A percentile compares a stretch with the other conserved stretches of the same genome.
Conservation (phyloP, 2,888 invertebrate genomes). For the Ephialtes manifestator region DNA sequence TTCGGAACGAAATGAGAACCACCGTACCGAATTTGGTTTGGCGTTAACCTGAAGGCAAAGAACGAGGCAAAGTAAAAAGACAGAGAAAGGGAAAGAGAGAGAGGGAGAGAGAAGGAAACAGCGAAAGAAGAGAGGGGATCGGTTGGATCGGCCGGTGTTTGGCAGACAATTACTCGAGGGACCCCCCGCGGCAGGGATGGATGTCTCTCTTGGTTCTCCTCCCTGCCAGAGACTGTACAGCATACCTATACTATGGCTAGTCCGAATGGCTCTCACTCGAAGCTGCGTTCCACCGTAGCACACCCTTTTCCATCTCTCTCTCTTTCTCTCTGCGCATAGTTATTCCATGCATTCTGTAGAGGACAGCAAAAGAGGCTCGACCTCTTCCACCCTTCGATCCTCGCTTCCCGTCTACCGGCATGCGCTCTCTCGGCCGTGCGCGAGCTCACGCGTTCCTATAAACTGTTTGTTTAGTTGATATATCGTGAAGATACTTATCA, state of each 20-base stretch:
- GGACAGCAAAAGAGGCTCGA: conserved; percentile 19
- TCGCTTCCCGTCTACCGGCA: conserved; percentile 41
- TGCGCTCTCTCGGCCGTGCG: conserved; percentile 56
- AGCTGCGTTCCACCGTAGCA: conserved; percentile 41
- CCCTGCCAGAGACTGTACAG: conserved; percentile 53
- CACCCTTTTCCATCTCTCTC: conserved; percentile 39
- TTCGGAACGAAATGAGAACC: conserved; percentile 75
- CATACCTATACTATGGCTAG: conserved; percentile 41
- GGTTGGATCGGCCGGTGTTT: conserved; percentile 81
- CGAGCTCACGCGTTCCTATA: conserved; percentile 74
- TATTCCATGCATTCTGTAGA: not conserved
- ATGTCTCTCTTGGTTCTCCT: conserved; percentile 82
- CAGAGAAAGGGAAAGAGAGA: conserved; percentile 66
- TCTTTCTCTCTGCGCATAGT: conserved; percentile 21
- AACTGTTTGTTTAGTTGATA: conserved; percentile 85
- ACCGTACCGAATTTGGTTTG: conserved; percentile 78
- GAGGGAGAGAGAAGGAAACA: conserved; percentile 18
- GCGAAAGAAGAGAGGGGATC: conserved; percentile 38
- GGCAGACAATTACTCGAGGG: conserved; percentile 84
- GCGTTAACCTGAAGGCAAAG: conserved; percentile 77
- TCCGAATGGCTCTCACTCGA: conserved; percentile 65
- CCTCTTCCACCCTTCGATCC: conserved; percentile 26
- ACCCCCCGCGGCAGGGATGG: conserved; percentile 85
- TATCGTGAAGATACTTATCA: conserved; percentile 84
- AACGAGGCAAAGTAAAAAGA: not conserved